phyloP scores from a whole-genome alignment of 1,140 invertebrate species.

The Polypedilum pembai region DNA sequence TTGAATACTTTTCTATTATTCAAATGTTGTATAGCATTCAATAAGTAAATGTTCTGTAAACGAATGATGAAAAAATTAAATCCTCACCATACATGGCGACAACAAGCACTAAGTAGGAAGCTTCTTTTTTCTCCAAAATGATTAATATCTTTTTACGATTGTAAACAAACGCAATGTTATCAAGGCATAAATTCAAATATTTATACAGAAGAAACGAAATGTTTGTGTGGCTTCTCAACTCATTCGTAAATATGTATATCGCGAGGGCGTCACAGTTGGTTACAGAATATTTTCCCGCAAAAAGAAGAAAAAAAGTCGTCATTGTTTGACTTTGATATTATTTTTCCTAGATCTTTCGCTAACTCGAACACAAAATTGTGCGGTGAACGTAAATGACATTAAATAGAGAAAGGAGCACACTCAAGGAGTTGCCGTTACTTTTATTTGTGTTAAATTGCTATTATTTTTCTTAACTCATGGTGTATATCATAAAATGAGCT shows the following conservation, averaged over 20 bases:
- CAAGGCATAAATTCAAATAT: conserved; percentile 10
- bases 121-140: not conserved
- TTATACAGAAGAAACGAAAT: not conserved
- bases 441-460: no score
- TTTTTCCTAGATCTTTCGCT: not conserved
- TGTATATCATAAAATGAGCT: no score
- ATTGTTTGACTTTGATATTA: conserved; percentile 25
- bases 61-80: not conserved
- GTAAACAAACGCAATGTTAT: not conserved
- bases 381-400: no score
- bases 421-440: no score
- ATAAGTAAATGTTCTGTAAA: not conserved
- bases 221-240: not conserved
- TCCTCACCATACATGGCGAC: not conserved
- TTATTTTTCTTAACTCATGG: no score
- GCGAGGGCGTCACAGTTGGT: conserved; percentile 11
- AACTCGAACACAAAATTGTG: no score
- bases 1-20: not conserved
- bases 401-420: no score
- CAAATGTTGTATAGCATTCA: not conserved
- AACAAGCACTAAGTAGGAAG: not conserved
- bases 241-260: not conserved
- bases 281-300: not conserved
- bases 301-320: not conserved
- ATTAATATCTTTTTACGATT: conserved; percentile 21